A percentile compares a stretch with the other conserved stretches of the same genome.
Conservation (phyloP, 2,888 invertebrate species). For the Lutraria lutraria region DNA sequence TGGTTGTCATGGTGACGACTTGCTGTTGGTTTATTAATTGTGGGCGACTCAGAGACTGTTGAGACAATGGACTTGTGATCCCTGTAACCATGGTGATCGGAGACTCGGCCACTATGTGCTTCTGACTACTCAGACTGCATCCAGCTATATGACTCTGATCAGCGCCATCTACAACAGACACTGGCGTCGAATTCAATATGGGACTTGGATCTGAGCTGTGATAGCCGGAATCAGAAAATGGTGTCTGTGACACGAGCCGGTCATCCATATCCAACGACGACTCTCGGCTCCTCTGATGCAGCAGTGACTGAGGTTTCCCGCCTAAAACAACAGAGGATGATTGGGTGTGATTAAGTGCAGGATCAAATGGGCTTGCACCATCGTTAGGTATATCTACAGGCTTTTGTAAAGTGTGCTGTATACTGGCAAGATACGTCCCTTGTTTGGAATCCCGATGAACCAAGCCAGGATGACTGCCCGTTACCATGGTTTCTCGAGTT, state of each 20-base stretch:
- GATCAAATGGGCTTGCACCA: conserved; percentile 22
- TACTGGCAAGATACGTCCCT: conserved; percentile 61
- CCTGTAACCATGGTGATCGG: conserved; percentile 53
- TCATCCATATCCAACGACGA: conserved; percentile 58
- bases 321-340: conserved; percentile 1
- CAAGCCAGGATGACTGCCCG: neutral
- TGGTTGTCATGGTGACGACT: conserved; percentile 25
- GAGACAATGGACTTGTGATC: conserved; percentile 44
- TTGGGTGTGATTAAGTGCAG: neutral
- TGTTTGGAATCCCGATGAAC: conserved; percentile 26
- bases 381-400: conserved; percentile 49
- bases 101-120: conserved; percentile 48
- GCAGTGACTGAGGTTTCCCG: conserved; percentile 30
- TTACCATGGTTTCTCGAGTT: neutral
- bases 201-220: conserved; percentile 76
- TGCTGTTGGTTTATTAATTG: conserved; percentile 31
- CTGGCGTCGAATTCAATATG: conserved; percentile 69
- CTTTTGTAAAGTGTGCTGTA: conserved; percentile 67
- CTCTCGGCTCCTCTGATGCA: conserved; percentile 52
- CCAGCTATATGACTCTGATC: conserved; percentile 34
- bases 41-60: conserved; percentile 32
- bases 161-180: conserved; percentile 47
- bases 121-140: conserved; percentile 33
- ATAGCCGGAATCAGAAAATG: conserved; percentile 78
- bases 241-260: conserved; percentile 58